Evolutionary conservation across 2,113 vertebrate species (phyloP), one percentile per base, ranked within the genome.

Genomic region (Romanogobio albipinnatus): DNA sequence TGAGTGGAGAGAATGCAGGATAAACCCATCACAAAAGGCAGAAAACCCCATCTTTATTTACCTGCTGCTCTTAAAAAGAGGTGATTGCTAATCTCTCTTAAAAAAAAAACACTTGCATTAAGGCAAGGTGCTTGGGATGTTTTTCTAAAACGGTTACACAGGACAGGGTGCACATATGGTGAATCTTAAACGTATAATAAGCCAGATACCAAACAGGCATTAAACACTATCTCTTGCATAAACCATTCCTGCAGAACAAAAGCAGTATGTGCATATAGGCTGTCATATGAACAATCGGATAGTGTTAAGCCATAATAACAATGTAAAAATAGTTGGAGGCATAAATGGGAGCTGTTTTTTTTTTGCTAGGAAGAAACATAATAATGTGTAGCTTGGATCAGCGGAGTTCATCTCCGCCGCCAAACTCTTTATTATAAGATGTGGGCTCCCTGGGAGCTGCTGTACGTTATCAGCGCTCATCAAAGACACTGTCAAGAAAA

Each of bases 401-500:
- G 88, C 78, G 88, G 87, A 93, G 90, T 90, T 87, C 87, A 87
- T 90, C 86, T 92, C 92, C 84, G 84, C 86, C 92, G 92, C 94
- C 86, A 92, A 79, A 92, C 82, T 86, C 86, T 92, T 88, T 93
- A 86, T 92, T 89, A 92, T 92, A 78, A 66, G 76, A 94, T 33
- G 86, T 90, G 84, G 64, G 87, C 91, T 92, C 91, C 91, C 77
- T 51, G 45, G 91, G 92, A 95, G 85, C 85, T 85, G 80, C 51
- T 89, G 75, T 91, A 89, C 1, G 3, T 90, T 95, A 96, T 91
- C 92, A 92, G 80, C 33, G 85, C 92, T 94, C 93, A 95, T 94
- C 92, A 96, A 96, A 95, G 90, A 87, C 86, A 74, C 88, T 92
- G 90, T 95, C 88, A 92, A 91, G 91, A 94, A 94, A 95, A 95